Evolutionary conservation across 1,140 invertebrate genomes (phyloP).

Genomic region (Triops longicaudatus): DNA sequence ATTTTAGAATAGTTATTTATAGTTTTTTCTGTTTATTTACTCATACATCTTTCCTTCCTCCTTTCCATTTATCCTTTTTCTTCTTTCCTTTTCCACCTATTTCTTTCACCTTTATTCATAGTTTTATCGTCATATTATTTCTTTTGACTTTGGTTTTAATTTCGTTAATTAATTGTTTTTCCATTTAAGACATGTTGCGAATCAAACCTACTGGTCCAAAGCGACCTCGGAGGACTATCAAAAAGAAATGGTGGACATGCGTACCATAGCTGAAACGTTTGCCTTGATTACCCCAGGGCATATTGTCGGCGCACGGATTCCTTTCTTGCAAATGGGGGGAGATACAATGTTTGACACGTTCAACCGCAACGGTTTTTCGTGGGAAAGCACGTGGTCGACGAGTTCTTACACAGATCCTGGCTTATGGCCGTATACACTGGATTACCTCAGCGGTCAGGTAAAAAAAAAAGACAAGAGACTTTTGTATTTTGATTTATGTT

Average conservation of each 20-base stretch:
- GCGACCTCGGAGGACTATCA: background rate
- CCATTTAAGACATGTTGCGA: slow-evolving; percentile 7
- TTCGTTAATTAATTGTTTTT: too few species aligned
- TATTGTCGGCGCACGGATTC: slow-evolving; percentile 47
- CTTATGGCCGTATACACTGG: slow-evolving; percentile 62
- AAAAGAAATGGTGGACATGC: slow-evolving; percentile 37
- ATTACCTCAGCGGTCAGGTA: slow-evolving; percentile 48
- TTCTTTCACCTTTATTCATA: too few species aligned
- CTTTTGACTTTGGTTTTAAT: too few species aligned
- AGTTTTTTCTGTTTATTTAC: too few species aligned
- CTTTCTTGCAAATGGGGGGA: slow-evolving; percentile 57
- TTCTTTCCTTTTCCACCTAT: too few species aligned
- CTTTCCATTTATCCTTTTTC: too few species aligned
- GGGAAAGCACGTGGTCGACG: slow-evolving; percentile 57
- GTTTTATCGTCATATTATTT: too few species aligned
- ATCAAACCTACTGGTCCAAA: slow-evolving; percentile 18
- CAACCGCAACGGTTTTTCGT: slow-evolving; percentile 44
- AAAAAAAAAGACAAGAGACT: background rate
- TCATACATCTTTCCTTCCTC: too few species aligned
- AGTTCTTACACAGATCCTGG: slow-evolving; percentile 44
- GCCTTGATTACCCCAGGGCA: slow-evolving; percentile 35
- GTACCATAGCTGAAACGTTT: slow-evolving; percentile 34
- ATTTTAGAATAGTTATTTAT: too few species aligned
- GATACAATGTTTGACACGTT: slow-evolving; percentile 46
- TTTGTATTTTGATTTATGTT: slow-evolving; percentile 14